phyloP scores from a whole-genome alignment of 1,140 invertebrate genomes.

The Cardiocondyla obscurior region DNA sequence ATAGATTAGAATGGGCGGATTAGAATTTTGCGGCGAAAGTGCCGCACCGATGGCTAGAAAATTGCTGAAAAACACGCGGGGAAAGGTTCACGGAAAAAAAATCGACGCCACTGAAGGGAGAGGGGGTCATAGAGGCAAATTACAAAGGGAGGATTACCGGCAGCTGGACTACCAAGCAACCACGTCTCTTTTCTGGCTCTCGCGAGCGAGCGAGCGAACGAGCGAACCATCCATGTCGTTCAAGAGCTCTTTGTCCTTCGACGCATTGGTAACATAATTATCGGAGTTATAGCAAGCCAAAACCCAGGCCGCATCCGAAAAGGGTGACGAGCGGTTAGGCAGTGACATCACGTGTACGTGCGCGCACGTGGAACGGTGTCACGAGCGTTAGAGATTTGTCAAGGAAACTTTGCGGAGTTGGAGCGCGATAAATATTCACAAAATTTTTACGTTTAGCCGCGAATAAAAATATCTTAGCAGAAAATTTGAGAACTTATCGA shows the following conservation, averaged over 20 bases:
- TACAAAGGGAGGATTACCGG: constrained; percentile 85
- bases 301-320: constrained; percentile 75
- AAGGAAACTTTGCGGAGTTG: background rate
- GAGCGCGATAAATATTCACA: too few species aligned
- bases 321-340: constrained; percentile 76
- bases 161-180: constrained; percentile 83
- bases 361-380: constrained; percentile 24
- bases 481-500: background rate
- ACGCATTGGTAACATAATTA: constrained; percentile 85
- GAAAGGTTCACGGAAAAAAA: background rate
- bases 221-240: constrained; percentile 67
- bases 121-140: constrained; percentile 82
- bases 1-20: too few species aligned
- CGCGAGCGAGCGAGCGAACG: constrained; percentile 65
- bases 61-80: background rate
- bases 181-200: constrained; percentile 78
- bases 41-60: background rate
- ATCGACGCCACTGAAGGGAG: constrained; percentile 76
- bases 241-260: constrained; percentile 79
- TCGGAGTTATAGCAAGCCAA: constrained; percentile 84
- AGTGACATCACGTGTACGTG: constrained; percentile 64
- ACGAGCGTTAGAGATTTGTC: background rate
- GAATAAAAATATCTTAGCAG: background rate
- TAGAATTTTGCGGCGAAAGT: background rate
- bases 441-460: too few species aligned